Conservation (phyloP, 1,140 invertebrate species). For the Radopholus similis region DNA sequence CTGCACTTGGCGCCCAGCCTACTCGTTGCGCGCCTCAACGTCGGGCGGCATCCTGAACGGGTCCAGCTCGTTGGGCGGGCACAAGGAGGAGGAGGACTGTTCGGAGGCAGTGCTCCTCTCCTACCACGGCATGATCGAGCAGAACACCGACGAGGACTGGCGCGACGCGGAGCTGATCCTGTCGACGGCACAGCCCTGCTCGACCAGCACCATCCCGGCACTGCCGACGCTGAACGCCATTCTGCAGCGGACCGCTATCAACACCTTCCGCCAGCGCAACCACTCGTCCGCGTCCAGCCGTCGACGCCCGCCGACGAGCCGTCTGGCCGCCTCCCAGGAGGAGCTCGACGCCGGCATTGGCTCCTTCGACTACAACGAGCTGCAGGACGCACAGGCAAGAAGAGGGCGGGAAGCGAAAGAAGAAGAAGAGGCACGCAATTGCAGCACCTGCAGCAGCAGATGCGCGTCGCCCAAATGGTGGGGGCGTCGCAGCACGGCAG, state of each 20-base stretch:
- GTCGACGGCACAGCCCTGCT: slow-evolving; percentile 61
- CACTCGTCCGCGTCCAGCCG: slow-evolving; percentile 10
- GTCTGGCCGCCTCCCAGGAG: slow-evolving; percentile 42
- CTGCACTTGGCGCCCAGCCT: slow-evolving; percentile 52
- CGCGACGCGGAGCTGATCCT: slow-evolving; percentile 61
- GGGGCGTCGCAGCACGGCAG: neutral
- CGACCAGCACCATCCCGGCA: slow-evolving; percentile 61
- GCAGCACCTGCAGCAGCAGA: slow-evolving; percentile 12
- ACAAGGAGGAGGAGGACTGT: slow-evolving; percentile 17
- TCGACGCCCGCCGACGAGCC: slow-evolving; percentile 9
- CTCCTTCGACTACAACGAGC: slow-evolving; percentile 58
- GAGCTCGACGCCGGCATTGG: slow-evolving; percentile 55
- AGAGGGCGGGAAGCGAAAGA: neutral
- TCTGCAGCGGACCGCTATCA: slow-evolving; percentile 12
- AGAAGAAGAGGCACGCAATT: neutral
- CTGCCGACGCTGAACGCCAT: slow-evolving; percentile 49
- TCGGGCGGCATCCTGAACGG: slow-evolving; percentile 6
- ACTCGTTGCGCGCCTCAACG: slow-evolving; percentile 21
- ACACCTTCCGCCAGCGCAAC: slow-evolving; percentile 28
- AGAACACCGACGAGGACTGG: slow-evolving; percentile 64
- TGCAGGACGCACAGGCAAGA: slow-evolving; percentile 52
- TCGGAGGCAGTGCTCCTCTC: slow-evolving; percentile 51
- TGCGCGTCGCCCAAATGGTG: neutral
- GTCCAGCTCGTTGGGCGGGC: neutral
- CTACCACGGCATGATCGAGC: slow-evolving; percentile 63